These are phyloP conservation scores for Anthrax anthrax DNA, from an alignment of 2,888 invertebrate genomes.

Conservation along the genomic window DNA sequence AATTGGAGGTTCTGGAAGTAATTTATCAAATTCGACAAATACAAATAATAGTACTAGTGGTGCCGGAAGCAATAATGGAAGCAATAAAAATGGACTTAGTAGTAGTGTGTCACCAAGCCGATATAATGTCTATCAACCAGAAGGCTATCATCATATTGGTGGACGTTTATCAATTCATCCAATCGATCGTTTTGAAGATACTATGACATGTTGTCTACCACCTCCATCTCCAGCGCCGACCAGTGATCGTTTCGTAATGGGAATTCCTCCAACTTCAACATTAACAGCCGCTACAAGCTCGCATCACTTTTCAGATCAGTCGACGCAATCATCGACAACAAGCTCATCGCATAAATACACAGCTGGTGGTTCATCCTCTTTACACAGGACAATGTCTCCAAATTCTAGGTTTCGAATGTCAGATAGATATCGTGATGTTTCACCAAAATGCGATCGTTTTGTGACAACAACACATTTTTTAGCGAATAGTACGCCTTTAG, in stretches of 20 bases:
- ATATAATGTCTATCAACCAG: slow-evolving; percentile 11
- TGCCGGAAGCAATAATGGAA: slow-evolving; percentile 8
- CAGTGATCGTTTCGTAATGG: slow-evolving; percentile 26
- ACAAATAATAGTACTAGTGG: slow-evolving; percentile 3
- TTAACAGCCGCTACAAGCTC: neutral
- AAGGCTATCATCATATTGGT: slow-evolving; percentile 14
- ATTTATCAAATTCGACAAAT: neutral
- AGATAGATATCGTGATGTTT: slow-evolving; percentile 26
- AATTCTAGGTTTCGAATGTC: slow-evolving; percentile 26
- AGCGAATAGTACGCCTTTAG: slow-evolving; percentile 21
- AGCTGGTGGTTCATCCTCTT: slow-evolving; percentile 7
- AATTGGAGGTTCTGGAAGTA: neutral
- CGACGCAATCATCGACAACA: slow-evolving; percentile 1
- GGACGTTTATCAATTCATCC: slow-evolving; percentile 19
- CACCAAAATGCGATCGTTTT: slow-evolving; percentile 20
- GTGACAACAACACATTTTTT: slow-evolving; percentile 20
- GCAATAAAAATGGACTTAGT: slow-evolving; percentile 3
- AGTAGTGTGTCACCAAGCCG: slow-evolving; percentile 5
- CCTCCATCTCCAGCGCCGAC: slow-evolving; percentile 35
- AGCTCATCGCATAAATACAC: neutral
- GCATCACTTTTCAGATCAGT: slow-evolving; percentile 8
- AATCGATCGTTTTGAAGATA: slow-evolving; percentile 25
- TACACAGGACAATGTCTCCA: slow-evolving; percentile 27
- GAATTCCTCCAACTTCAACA: slow-evolving; percentile 9
- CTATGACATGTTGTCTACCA: slow-evolving; percentile 24